These are phyloP conservation scores for Poeciliopsis retropinna DNA, from an alignment of 2,113 vertebrate genomes.

Conservation along the genomic window DNA sequence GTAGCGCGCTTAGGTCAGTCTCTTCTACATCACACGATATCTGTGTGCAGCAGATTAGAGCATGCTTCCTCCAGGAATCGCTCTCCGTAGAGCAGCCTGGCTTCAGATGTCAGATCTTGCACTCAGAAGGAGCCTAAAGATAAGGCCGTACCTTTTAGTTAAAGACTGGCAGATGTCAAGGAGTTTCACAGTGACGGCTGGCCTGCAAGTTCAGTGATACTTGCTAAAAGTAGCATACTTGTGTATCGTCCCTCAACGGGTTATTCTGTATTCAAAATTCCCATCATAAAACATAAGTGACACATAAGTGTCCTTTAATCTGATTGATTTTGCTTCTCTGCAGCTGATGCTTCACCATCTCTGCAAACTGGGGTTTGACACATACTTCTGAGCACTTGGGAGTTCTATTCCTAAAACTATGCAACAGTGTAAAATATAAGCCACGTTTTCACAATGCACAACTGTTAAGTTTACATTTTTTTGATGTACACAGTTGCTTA, in stretches of 20 bases:
- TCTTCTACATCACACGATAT: slow-evolving; percentile 28
- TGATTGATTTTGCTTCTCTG: slow-evolving; percentile 21
- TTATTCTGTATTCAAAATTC: slow-evolving; percentile 20
- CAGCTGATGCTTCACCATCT: neutral
- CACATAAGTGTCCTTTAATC: slow-evolving; percentile 45
- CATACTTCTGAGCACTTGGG: neutral
- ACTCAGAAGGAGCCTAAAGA: slow-evolving; percentile 12
- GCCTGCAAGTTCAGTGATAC: slow-evolving; percentile 19
- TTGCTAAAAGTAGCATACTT: slow-evolving; percentile 22
- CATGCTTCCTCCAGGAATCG: slow-evolving; percentile 11
- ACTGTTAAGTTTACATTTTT: neutral
- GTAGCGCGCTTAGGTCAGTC: slow-evolving; percentile 47
- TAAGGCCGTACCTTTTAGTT: slow-evolving; percentile 29
- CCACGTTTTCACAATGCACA: neutral
- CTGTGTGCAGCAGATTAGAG: slow-evolving; percentile 52
- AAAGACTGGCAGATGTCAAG: neutral
- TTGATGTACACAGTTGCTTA: neutral
- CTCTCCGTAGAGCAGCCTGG: slow-evolving; percentile 20
- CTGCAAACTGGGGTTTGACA: neutral
- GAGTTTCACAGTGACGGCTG: slow-evolving; percentile 10
- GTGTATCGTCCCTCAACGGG: slow-evolving; percentile 36
- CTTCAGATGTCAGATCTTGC: slow-evolving; percentile 33
- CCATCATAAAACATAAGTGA: slow-evolving; percentile 2
- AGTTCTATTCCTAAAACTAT: neutral
- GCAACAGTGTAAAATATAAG: neutral